phyloP scores from a whole-genome alignment of 2,797 vertebrate species.

The Geotrypetes seraphini region DNA sequence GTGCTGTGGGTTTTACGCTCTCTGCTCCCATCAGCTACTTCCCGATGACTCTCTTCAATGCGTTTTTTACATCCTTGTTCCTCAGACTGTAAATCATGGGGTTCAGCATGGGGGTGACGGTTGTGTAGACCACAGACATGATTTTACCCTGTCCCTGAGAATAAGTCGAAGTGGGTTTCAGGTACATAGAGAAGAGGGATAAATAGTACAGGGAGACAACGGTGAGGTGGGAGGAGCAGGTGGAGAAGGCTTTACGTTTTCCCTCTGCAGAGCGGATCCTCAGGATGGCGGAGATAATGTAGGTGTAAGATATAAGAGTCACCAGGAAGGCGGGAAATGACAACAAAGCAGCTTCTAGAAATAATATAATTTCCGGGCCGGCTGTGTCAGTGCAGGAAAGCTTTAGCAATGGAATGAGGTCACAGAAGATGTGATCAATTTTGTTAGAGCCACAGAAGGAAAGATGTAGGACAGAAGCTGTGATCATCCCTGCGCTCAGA shows the following conservation, averaged over 20 bases:
- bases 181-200: neutral
- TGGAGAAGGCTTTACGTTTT: neutral
- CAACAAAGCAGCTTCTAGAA: too few species aligned
- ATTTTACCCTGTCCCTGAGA: neutral
- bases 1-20: too few species aligned
- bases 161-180: neutral
- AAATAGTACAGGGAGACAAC: neutral
- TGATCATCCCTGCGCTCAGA: constrained; percentile 2
- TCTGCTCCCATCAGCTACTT: too few species aligned
- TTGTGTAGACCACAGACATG: neutral
- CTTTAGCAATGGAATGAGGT: constrained; percentile 3
- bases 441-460: constrained; percentile 1
- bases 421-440: constrained; percentile 9
- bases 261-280: neutral
- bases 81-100: neutral
- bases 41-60: too few species aligned
- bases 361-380: too few species aligned
- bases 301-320: neutral
- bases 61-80: neutral
- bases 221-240: neutral
- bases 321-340: neutral
- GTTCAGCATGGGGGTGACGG: neutral
- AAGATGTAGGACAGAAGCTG: neutral
- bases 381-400: constrained; percentile 7
- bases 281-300: neutral